Evolutionary conservation across 1,140 invertebrate species (phyloP), one percentile per base, ranked within the genome.

Genomic region (Notospermus geniculatus): DNA sequence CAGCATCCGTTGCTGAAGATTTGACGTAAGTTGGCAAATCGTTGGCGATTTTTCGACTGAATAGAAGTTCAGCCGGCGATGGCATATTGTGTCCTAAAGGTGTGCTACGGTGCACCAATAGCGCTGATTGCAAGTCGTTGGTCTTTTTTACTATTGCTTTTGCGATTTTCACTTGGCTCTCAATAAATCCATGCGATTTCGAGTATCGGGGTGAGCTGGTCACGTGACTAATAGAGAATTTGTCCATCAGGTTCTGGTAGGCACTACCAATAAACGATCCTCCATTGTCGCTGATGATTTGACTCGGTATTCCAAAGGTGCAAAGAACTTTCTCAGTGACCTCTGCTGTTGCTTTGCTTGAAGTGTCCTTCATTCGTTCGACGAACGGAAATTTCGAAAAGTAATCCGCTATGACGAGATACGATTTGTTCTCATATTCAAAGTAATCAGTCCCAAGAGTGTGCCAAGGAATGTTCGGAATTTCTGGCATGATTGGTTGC

Each of bases 131-230:
- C 32, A 36, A 15, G 32, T 36, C 32, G 5, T 36, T 36, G 15
- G 32, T 36, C 32, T 36, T 36, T 36, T 36, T 36, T 11, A 65
- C 29, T 4, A 65, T 61, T 2, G 30, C 29, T 29, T 61, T 65
- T 2, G 55, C 43, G 23, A 61, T 65, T 28, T 65, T 65, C 28
- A 64, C 58, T 30, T 27, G 57, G 13, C 60, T 53, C 23, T 62
- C 64, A 25, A 54, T 60, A n/a, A 46, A 55, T 19, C 64, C 64
- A 11, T 66, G 62, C 28, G 56, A 30, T 39, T 56, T 45, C 9
- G 60, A 50, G 23, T 59, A 66, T 11, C 55, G 30, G 2, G 60
- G 60, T 32, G 46, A 58, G 13, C 36, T 45, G n/a, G 41, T 46
- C 11, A 45, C 41, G 19, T 59, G 57, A 5, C 11, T 29, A 46